Percentiles rank a stretch among this genome's conserved stretches.
These are phyloP conservation scores for Anser brachyrhynchus DNA, from an alignment of 2,113 vertebrate genomes.

Conservation along the genomic window DNA sequence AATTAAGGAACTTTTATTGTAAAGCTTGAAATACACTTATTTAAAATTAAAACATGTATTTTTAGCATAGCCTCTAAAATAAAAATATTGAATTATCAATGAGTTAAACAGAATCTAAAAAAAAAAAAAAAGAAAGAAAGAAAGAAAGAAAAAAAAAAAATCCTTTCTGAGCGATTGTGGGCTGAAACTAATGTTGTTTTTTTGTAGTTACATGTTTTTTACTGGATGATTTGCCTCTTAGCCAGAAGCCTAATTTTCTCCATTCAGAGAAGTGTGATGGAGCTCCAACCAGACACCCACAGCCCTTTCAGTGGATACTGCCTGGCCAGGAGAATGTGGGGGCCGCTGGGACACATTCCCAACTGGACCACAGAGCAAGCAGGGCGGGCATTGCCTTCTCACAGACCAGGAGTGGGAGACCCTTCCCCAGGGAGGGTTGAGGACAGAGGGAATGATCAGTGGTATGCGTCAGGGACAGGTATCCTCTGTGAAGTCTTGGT, in stretches of 20 bases:
- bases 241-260: neutral
- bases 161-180: neutral
- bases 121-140: neutral
- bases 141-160: neutral
- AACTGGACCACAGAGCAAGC: neutral
- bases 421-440: neutral
- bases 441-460: neutral
- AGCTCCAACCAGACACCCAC: neutral
- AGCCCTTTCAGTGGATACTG: fast-evolving
- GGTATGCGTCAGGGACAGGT: too few species aligned
- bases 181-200: neutral
- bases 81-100: neutral
- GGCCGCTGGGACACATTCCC: neutral
- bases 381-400: neutral
- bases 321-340: neutral
- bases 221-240: neutral
- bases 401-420: neutral
- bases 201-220: neutral
- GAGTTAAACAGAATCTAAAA: neutral
- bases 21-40: neutral
- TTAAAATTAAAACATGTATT: neutral
- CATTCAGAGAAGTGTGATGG: neutral
- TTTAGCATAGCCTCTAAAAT: neutral
- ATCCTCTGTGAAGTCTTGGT: neutral
- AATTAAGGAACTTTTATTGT: neutral